Conservation (phyloP, 2,888 invertebrate species). For the Thysanoteuthis rhombus region DNA sequence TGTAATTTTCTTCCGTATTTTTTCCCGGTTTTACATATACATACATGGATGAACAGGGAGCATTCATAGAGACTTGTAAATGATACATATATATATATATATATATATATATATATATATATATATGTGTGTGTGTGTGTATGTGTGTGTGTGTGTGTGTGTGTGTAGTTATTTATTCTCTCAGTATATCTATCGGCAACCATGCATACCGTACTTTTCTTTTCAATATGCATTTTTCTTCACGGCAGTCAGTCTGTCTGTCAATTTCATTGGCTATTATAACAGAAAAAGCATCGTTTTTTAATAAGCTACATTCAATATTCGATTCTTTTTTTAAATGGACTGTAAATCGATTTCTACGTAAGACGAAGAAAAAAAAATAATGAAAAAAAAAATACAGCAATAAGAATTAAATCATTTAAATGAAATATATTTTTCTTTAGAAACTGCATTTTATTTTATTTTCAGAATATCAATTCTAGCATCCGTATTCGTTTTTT, state of each 20-base stretch:
- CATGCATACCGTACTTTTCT: background rate
- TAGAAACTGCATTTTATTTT: background rate
- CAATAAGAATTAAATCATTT: background rate
- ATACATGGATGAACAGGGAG: no score
- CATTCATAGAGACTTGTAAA: no score
- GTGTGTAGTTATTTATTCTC: no score
- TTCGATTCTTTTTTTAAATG: background rate
- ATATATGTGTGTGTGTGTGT: no score
- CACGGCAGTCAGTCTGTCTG: background rate
- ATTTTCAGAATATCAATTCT: background rate
- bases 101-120: no score
- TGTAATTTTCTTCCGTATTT: no score
- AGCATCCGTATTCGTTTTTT: background rate
- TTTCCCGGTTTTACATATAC: no score
- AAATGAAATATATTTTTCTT: background rate
- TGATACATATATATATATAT: no score
- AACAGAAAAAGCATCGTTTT: background rate
- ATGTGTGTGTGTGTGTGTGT: no score
- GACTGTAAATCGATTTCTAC: background rate
- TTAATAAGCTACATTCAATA: background rate
- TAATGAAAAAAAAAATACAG: no score
- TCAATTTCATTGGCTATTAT: background rate
- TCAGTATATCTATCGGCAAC: no score
- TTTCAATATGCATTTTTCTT: background rate
- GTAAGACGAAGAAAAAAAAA: background rate